These are phyloP conservation scores for Gymnosoma rotundatum DNA, from an alignment of 2,888 invertebrate species.

Conservation along the genomic window DNA sequence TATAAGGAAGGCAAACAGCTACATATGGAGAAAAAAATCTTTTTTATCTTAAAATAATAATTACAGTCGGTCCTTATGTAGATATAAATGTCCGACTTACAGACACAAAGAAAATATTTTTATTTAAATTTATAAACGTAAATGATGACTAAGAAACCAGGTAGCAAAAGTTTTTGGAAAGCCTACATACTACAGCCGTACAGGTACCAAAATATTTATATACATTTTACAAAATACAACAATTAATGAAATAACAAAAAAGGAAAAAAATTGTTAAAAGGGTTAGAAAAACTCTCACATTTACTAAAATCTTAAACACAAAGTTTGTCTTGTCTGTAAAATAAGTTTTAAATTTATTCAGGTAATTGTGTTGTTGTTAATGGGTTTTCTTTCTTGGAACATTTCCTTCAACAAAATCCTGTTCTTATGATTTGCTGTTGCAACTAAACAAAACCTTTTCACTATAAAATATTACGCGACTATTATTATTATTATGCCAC, in stretches of 20 bases:
- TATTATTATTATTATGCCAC: constrained; percentile 38
- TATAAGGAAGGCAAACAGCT: constrained; percentile 23
- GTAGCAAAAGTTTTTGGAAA: constrained; percentile 21
- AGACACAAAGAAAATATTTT: not conserved
- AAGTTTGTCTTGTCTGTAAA: too few species aligned
- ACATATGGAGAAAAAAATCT: constrained; percentile 2
- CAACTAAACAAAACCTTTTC: not conserved
- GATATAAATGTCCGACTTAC: not conserved
- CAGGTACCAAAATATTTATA: not conserved
- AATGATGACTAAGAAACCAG: constrained; percentile 37
- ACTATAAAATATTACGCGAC: not conserved
- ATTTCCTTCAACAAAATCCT: too few species aligned
- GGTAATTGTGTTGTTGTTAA: too few species aligned
- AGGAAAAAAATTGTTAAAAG: not conserved
- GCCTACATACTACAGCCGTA: not conserved
- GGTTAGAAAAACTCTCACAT: not conserved
- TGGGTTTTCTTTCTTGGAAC: too few species aligned
- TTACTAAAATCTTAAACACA: not conserved
- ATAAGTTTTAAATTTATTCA: too few species aligned
- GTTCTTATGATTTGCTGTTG: too few species aligned
- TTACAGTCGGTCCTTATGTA: constrained; percentile 28
- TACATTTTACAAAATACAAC: not conserved
- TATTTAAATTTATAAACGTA: constrained; percentile 15
- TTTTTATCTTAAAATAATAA: constrained; percentile 31
- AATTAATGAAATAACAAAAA: not conserved